Conservation (phyloP, 2,888 invertebrate genomes). For the Apodemia duryi region DNA sequence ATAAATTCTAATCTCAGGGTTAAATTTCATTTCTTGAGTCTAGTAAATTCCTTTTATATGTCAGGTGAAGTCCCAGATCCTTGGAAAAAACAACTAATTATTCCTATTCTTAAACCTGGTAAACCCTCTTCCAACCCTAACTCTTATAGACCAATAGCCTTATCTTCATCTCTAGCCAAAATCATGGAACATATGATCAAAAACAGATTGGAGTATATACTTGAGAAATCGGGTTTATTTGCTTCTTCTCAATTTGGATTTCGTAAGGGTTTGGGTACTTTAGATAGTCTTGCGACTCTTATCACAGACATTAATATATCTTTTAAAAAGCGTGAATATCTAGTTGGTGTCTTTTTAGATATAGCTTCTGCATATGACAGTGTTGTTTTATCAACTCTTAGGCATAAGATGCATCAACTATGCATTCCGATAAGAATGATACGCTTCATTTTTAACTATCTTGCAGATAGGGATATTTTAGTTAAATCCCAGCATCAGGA, state of each 20-base stretch:
- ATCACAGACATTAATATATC: constrained; percentile 14
- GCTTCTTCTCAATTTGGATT: constrained; percentile 12
- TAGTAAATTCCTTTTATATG: constrained; percentile 21
- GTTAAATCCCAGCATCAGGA: neutral
- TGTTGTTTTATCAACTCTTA: constrained; percentile 31
- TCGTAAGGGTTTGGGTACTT: constrained; percentile 11
- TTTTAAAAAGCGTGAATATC: constrained; percentile 9
- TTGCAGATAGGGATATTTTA: neutral
- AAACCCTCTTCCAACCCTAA: constrained; percentile 20
- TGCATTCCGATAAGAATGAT: constrained; percentile 28
- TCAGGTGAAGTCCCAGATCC: constrained; percentile 17
- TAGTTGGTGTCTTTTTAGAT: constrained; percentile 28
- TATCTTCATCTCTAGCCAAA: constrained; percentile 25
- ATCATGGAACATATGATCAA: constrained; percentile 27
- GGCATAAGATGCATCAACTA: constrained; percentile 26
- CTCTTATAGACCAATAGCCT: constrained; percentile 26
- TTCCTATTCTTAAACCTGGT: constrained; percentile 24
- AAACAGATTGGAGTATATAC: constrained; percentile 14
- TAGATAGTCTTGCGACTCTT: constrained; percentile 15
- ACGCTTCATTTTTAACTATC: constrained; percentile 19
- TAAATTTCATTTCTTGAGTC: constrained; percentile 14
- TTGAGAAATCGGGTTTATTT: neutral
- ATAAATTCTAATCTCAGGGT: neutral
- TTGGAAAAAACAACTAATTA: constrained; percentile 25
- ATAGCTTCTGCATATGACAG: constrained; percentile 29